Conservation (phyloP, 2,888 invertebrate genomes). For the Platypus cylindrus region DNA sequence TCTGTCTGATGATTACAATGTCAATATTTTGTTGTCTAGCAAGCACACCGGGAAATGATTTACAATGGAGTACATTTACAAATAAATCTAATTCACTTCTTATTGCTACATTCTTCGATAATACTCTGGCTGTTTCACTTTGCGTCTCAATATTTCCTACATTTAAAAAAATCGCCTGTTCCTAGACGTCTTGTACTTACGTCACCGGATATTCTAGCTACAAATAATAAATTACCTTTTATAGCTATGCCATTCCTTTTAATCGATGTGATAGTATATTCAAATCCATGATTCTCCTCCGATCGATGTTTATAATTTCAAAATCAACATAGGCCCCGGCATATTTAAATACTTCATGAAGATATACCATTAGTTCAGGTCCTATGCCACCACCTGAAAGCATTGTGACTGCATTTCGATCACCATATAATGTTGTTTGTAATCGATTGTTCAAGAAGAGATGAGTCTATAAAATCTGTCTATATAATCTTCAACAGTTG, state of each 20-base stretch:
- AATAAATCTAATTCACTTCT: conserved; percentile 87
- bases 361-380: conserved; percentile 86
- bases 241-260: conserved; percentile 91
- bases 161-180: not conserved
- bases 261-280: conserved; percentile 89
- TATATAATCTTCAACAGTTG: no score
- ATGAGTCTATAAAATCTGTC: no score
- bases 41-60: conserved; percentile 72
- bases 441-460: no score
- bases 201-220: no score
- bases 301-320: conserved; percentile 81
- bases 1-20: conserved; percentile 79
- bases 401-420: conserved; percentile 89
- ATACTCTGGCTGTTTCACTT: conserved; percentile 66
- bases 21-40: conserved; percentile 80
- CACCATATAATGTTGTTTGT: conserved; percentile 89
- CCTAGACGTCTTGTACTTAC: conserved; percentile 37
- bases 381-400: conserved; percentile 96
- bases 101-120: conserved; percentile 86
- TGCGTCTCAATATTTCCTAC: conserved; percentile 83
- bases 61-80: conserved; percentile 86
- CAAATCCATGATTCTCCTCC: conserved; percentile 73
- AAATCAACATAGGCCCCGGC: conserved; percentile 93
- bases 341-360: conserved; percentile 79
- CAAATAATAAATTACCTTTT: conserved; percentile 58